phyloP scores from a whole-genome alignment of 2,888 invertebrate species.

The Trissolcus japonicus region DNA sequence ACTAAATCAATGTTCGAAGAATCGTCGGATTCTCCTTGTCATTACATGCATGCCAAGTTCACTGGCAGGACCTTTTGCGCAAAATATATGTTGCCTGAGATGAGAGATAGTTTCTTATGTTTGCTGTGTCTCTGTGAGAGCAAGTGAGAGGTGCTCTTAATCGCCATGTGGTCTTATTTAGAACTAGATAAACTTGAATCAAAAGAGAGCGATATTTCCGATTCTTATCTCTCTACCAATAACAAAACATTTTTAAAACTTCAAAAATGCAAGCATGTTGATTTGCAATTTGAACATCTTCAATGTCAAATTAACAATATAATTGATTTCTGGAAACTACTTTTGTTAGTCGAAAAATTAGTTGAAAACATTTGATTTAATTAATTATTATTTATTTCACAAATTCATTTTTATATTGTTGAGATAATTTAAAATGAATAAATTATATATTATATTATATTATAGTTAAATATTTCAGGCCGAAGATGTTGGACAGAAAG shows the following conservation, averaged over 20 bases:
- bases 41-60: conserved; percentile 10
- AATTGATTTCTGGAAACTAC: background rate
- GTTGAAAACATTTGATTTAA: background rate
- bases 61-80: conserved; percentile 6
- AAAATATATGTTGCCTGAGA: conserved; percentile 3
- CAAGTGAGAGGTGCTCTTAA: too few species aligned
- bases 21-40: conserved; percentile 5
- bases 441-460: too few species aligned
- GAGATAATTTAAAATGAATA: too few species aligned
- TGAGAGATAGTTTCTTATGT: background rate
- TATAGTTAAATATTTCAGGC: too few species aligned
- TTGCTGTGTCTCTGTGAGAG: background rate
- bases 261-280: background rate
- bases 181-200: too few species aligned
- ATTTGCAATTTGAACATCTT: background rate
- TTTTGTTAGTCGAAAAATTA: background rate
- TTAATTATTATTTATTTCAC: background rate
- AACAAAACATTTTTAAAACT: background rate
- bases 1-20: conserved; percentile 24
- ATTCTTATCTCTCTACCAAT: background rate
- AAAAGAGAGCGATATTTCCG: too few species aligned
- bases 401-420: too few species aligned
- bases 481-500: too few species aligned
- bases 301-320: background rate
- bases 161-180: too few species aligned